Evolutionary conservation across 2,888 invertebrate genomes (phyloP), one percentile per base, ranked within the genome.

Genomic region (Hermodice carunculata): DNA sequence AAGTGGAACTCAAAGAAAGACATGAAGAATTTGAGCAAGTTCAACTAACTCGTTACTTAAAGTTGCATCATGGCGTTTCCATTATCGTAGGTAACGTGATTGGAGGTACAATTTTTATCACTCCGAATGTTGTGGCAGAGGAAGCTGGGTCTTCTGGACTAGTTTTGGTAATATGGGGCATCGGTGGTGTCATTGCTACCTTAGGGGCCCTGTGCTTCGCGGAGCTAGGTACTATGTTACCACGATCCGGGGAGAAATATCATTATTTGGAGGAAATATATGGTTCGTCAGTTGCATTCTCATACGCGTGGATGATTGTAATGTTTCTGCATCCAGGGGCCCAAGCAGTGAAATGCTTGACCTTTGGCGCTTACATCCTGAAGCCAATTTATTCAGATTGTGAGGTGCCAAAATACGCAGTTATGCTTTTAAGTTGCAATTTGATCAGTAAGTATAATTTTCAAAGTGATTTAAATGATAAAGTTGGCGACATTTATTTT

Each of bases 121-220:
- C 66, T 6, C 70, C 70, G 4, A 49, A 51, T 29, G 62, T 46
- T 19, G 70, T 69, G 1, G 24, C 66, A 37, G 42, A n/a, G 32
- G 32, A 54, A 5, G 46, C 95, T 92, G 17, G 96, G 94, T 64
- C 85, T 92, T 68, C 89, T 14, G 81, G 83, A 6, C 77, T 94
- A 86, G 93, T 95, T 1, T 89, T 96, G 54, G 90, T 95, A 56
- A 92, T 97, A 63, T 97, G 97, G 97, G 89, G 93, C 31, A 87
- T 93, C 49, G 95, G 94, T 1, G 97, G 97, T 22, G 81, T 94
- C 40, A 89, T 82, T 61, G 95, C 78, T 14, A 75, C 93, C 57
- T 87, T 95, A 61, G 96, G 96, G 17, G 95, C 95, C 0, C 89
- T 95, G 11, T 95, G 94, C 83, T 95, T 94, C 83, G 95, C 95